Base-by-base conservation (phyloP, 2,113 vertebrate genomes). In the Illadopsis cleaveri region DNA sequence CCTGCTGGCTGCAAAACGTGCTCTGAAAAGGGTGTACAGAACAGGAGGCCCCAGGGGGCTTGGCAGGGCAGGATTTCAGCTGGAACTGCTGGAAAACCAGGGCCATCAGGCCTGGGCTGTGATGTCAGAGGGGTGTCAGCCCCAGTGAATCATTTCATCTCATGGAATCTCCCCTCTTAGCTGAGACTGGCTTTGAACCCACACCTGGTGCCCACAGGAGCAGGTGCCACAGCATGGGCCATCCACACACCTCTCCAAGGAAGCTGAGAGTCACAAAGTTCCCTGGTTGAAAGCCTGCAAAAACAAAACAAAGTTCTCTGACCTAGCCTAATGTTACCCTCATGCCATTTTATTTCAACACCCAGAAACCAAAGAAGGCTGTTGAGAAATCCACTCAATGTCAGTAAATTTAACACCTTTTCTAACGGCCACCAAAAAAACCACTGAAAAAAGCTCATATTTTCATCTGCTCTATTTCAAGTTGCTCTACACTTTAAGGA, bases 11-110 rank as follows among this genome's bases (percentile, higher is more conserved):
- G 71, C 9, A n/a, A 78, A 95, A 91, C 70, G 58, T 77, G 60
- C 66, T 70, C 72, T 94, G 86, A 81, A 91, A 94, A 77, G 15
- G 15, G 22, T 80, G 71, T 73, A 95, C 81, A 89, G 87, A 91
- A 19, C 1, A 0, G 87, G 85, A 91, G 88, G 71, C 58, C 58
- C 60, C 37, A 40, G 42, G 22, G 61, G 38, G 33, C 65, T 79
- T 61, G 62, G 18, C 47, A 79, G 31, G 45, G 24, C 35, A 69
- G 27, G 88, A 86, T 76, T 89, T 94, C 57, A 89, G 45, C 57
- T 45, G 48, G 27, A 92, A 68, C 47, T 66, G 58, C 38, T 85
- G 77, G 73, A 89, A 96, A 94, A 56, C 17, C 0, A 1, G 22
- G 57, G 65, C 70, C 82, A 45, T 45, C 57, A 73, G 40, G 31